phyloP scores from a whole-genome alignment of 2,888 invertebrate species.

The Sminthurides aquaticus region DNA sequence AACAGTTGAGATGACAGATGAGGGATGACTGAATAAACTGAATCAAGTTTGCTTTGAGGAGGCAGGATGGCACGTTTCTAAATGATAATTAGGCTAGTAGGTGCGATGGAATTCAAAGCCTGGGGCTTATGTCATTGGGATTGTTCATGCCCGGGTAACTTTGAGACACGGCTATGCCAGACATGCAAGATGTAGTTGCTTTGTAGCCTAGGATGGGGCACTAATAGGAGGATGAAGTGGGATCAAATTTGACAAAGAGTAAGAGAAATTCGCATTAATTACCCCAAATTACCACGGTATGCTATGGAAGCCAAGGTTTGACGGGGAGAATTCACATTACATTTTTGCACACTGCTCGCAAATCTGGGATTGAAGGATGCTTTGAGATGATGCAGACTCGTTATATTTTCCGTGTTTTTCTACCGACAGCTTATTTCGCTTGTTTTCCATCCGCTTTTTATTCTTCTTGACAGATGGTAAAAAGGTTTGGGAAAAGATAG shows the following conservation, averaged over 20 bases:
- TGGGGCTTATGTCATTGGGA: not conserved
- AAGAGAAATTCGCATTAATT: not conserved
- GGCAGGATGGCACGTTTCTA: not conserved
- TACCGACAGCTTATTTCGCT: too few species aligned
- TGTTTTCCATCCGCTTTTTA: slow-evolving; percentile 2
- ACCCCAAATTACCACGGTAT: not conserved
- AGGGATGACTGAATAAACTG: too few species aligned
- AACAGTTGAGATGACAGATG: too few species aligned
- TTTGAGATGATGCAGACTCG: too few species aligned
- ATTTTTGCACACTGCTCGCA: slow-evolving; percentile 11
- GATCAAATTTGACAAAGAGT: not conserved
- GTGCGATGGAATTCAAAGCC: not conserved
- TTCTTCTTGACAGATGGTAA: not conserved
- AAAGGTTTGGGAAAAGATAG: not conserved
- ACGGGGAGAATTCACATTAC: not conserved
- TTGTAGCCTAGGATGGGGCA: too few species aligned
- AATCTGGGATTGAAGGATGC: slow-evolving; percentile 13
- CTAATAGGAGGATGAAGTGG: not conserved
- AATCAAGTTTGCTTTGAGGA: too few species aligned
- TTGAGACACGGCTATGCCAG: too few species aligned
- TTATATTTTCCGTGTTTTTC: too few species aligned
- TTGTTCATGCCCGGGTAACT: not conserved
- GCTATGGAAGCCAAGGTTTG: too few species aligned
- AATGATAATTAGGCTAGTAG: not conserved
- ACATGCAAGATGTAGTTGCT: too few species aligned